Evolutionary conservation across 2,888 invertebrate genomes (phyloP).

Genomic region (Eubasilissa splendida): DNA sequence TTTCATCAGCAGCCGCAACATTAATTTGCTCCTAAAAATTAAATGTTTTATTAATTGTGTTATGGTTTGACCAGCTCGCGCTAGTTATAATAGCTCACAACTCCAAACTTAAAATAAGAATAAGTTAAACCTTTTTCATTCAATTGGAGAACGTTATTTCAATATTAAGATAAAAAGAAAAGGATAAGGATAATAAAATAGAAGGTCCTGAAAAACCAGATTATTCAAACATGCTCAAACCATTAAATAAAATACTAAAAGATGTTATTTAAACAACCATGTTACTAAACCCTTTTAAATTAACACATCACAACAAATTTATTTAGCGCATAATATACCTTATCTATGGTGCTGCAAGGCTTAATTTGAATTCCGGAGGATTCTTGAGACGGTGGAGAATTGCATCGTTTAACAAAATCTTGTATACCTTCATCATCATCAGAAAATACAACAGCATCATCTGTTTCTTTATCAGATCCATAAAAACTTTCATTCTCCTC

Average conservation of each 20-base stretch:
- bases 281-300: constrained; percentile 53
- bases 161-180: background rate
- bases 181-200: background rate
- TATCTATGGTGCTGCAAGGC: constrained; percentile 39
- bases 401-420: constrained; percentile 40
- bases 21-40: constrained; percentile 36
- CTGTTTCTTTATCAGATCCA: constrained; percentile 75
- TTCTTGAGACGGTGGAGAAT: constrained; percentile 58
- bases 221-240: constrained; percentile 16
- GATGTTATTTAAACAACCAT: constrained; percentile 43
- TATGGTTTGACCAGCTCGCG: background rate
- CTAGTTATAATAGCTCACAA: background rate
- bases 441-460: constrained; percentile 75
- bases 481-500: constrained; percentile 74
- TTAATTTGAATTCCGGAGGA: constrained; percentile 50
- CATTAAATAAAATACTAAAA: background rate
- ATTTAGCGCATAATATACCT: constrained; percentile 43
- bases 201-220: background rate
- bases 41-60: constrained; percentile 13
- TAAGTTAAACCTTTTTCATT: constrained; percentile 11
- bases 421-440: constrained; percentile 68
- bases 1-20: constrained; percentile 60
- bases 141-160: background rate
- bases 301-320: constrained; percentile 19
- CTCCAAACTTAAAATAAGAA: background rate